phyloP scores from a whole-genome alignment of 37 sponge, comb jelly and placozoan genomes.

The Halichondria panicea region DNA sequence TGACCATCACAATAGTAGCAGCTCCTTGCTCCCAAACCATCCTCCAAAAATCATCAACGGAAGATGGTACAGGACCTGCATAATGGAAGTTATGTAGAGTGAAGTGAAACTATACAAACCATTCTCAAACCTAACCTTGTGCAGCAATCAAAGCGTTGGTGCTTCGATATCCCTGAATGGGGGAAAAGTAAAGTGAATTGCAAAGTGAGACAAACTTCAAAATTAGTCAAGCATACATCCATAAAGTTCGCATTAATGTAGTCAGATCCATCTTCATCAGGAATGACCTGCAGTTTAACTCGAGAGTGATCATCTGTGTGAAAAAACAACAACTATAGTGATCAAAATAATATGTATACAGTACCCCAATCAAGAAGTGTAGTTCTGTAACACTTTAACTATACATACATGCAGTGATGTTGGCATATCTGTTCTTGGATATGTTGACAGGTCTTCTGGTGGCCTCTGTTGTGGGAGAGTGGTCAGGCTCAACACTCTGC shows the following conservation, averaged over 20 bases:
- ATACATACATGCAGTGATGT: slow-evolving; percentile 63
- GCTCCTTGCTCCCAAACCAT: slow-evolving; percentile 93
- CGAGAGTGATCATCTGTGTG: slow-evolving; percentile 95
- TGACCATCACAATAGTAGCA: slow-evolving; percentile 89
- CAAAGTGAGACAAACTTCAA: not conserved
- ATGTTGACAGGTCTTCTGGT: not conserved
- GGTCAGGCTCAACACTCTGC: slow-evolving; percentile 49
- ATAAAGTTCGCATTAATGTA: slow-evolving; percentile 92
- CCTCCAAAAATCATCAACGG: slow-evolving; percentile 86
- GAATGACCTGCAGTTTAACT: slow-evolving; percentile 66
- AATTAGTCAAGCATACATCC: slow-evolving; percentile 62
- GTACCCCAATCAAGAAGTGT: not conserved
- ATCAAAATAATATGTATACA: not conserved
- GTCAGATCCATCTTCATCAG: slow-evolving; percentile 71
- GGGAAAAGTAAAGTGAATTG: not conserved
- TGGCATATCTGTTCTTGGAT: slow-evolving; percentile 65
- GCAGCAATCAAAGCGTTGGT: slow-evolving; percentile 65
- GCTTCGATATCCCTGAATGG: slow-evolving; percentile 60
- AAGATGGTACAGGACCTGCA: slow-evolving; percentile 74
- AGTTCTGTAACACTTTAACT: not conserved
- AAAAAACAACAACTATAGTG: not conserved
- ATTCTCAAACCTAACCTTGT: slow-evolving; percentile 36
- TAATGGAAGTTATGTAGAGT: not conserved
- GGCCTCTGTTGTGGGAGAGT: slow-evolving; percentile 44
- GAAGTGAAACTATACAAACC: not conserved